Base-by-base conservation (phyloP, 2,797 vertebrate species). In the Urocyon cinereoargenteus region DNA sequence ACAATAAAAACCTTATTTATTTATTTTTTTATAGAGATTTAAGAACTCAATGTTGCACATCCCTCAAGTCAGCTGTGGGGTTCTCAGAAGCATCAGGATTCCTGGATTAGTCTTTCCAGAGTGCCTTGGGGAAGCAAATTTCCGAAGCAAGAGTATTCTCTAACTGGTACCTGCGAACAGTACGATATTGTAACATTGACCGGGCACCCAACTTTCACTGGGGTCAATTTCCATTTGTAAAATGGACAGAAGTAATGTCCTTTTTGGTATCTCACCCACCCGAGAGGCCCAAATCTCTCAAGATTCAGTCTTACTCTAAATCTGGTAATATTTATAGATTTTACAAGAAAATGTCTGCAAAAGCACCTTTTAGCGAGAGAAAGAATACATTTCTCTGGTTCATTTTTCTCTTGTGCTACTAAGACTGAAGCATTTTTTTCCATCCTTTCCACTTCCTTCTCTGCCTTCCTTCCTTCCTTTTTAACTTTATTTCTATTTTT, bases 391-490 rank as follows among this genome's bases (percentile, higher is more conserved):
- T 77, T 77, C 28, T 68, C 28, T n/a, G 78, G 13, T 31, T 92
- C 18, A 55, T 19, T 70, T 95, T 94, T 68, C 7, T 51, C 57
- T 77, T 36, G 12, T 70, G 4, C 1, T 62, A 31, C 16, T 92
- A 34, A 77, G 6, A 21, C 16, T 82, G 10, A 88, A 77, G 16
- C 24, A 19, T 55, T 45, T 73, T 81, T 81, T 26, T 64, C 21
- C 8, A 49, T 40, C 7, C 2, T 57, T 19, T 0, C 3, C 31
- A 1, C 6, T 5, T 40, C 0, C 31, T 21, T n/a, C 12, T 16
- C 6, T 72, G 4, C n/a, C 15, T 72, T 49, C 0, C 11, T 53
- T 77, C n/a, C 51, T 93, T 68, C 31, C 51, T 28, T 68, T 28
- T n/a, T n/a, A 68, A 15, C 36, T 93, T 83, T 82, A 1, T 40